Conservation (phyloP, 2,888 invertebrate species). For the Macaria liturata region DNA sequence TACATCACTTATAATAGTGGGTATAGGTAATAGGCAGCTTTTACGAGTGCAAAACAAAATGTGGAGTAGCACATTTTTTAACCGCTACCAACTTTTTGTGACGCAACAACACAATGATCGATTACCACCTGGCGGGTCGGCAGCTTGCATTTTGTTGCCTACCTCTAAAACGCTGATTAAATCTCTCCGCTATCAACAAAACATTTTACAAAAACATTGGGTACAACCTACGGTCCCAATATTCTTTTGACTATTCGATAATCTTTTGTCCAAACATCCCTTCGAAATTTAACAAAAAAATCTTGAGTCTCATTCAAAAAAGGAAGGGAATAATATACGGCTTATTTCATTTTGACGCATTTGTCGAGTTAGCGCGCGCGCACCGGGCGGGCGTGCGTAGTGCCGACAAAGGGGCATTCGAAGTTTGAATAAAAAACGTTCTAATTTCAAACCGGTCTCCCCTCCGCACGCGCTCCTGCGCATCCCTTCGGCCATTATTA, state of each 20-base stretch:
- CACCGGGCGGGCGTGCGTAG: constrained; percentile 68
- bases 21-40: too few species aligned
- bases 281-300: constrained; percentile 46
- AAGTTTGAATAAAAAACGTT: constrained; percentile 74
- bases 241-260: constrained; percentile 39
- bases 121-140: constrained; percentile 19
- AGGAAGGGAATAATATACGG: constrained; percentile 75
- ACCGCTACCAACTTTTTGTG: constrained; percentile 20
- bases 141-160: constrained; percentile 21
- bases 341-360: constrained; percentile 80
- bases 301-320: constrained; percentile 65
- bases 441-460: constrained; percentile 83
- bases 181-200: constrained; percentile 31
- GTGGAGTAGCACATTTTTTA: constrained; percentile 7
- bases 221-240: constrained; percentile 34
- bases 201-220: constrained; percentile 37
- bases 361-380: constrained; percentile 81
- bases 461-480: constrained; percentile 79
- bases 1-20: too few species aligned
- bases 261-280: constrained; percentile 60
- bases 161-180: constrained; percentile 22
- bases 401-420: constrained; percentile 70
- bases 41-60: neutral
- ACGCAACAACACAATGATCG: constrained; percentile 10
- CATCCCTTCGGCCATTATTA: constrained; percentile 79